Percentiles rank a stretch among this genome's conserved stretches.
Conservation (phyloP, 2,888 invertebrate genomes). For the Eupithecia vulgata region DNA sequence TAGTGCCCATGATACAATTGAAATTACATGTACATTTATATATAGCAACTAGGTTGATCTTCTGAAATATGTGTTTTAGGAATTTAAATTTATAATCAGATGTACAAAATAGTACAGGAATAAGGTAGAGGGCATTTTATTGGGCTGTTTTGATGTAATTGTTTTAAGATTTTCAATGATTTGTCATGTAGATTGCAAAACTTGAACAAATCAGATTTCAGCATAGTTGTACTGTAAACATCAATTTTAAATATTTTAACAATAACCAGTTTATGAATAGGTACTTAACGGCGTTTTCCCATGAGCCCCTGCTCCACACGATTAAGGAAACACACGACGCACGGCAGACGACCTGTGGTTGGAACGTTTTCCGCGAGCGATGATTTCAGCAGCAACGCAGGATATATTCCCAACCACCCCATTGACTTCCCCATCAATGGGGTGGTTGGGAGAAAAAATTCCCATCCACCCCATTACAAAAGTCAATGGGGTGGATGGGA, state of each 20-base stretch:
- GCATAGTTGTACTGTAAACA: background rate
- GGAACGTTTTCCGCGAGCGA: too few species aligned
- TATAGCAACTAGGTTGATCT: background rate
- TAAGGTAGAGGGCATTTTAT: slow-evolving; percentile 13
- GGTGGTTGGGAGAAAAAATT: too few species aligned
- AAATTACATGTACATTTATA: background rate
- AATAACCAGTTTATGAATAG: background rate
- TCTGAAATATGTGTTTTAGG: slow-evolving; percentile 5
- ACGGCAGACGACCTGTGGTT: too few species aligned
- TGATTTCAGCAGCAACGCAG: too few species aligned
- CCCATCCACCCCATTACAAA: too few species aligned
- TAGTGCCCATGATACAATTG: background rate
- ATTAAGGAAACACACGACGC: too few species aligned
- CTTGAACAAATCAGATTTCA: slow-evolving; percentile 6
- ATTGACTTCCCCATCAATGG: too few species aligned
- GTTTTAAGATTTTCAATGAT: background rate
- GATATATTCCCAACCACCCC: too few species aligned
- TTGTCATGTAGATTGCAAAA: background rate
- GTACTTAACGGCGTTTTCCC: too few species aligned
- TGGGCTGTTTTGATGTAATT: slow-evolving; percentile 7
- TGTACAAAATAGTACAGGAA: slow-evolving; percentile 34
- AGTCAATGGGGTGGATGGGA: too few species aligned
- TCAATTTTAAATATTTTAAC: slow-evolving; percentile 6
- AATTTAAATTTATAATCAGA: slow-evolving; percentile 22
- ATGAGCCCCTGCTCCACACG: too few species aligned